phyloP scores from a whole-genome alignment of 2,113 vertebrate genomes.

The Muntiacus muntjak region DNA sequence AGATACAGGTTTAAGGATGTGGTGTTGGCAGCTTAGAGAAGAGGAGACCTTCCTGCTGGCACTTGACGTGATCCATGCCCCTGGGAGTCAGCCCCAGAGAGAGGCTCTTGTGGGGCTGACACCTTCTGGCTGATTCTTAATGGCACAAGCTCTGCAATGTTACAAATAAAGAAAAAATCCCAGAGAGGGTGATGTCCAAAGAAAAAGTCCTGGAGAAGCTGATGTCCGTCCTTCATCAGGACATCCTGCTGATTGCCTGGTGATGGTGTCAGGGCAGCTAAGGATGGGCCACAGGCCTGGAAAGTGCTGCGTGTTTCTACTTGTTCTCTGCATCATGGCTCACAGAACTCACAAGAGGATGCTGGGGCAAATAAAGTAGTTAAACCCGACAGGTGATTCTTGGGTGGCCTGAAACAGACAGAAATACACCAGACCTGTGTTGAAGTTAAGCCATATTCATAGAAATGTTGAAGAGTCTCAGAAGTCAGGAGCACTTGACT shows the following conservation, averaged over 20 bases:
- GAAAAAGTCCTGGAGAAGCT: neutral
- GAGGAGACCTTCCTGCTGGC: neutral
- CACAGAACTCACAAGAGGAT: neutral
- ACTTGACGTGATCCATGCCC: neutral
- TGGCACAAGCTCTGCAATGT: neutral
- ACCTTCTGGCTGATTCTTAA: neutral
- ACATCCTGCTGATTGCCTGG: neutral
- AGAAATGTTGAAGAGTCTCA: neutral
- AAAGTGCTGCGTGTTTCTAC: neutral
- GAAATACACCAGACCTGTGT: neutral
- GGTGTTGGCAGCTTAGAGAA: neutral
- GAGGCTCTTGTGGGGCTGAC: neutral
- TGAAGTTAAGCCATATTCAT: neutral
- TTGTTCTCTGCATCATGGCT: neutral
- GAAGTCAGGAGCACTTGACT: neutral
- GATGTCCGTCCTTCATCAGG: neutral
- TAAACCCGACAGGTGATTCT: neutral
- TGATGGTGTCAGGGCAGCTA: neutral
- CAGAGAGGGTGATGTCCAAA: neutral
- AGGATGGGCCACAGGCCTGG: neutral
- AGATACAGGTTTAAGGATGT: neutral
- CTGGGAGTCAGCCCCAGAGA: neutral
- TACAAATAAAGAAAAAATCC: constrained; percentile 9
- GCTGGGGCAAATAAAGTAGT: neutral
- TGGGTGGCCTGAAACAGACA: neutral